Evolutionary conservation across 2,113 vertebrate species (phyloP), one percentile per base, ranked within the genome.

Genomic region (Leucopsar rothschildi): DNA sequence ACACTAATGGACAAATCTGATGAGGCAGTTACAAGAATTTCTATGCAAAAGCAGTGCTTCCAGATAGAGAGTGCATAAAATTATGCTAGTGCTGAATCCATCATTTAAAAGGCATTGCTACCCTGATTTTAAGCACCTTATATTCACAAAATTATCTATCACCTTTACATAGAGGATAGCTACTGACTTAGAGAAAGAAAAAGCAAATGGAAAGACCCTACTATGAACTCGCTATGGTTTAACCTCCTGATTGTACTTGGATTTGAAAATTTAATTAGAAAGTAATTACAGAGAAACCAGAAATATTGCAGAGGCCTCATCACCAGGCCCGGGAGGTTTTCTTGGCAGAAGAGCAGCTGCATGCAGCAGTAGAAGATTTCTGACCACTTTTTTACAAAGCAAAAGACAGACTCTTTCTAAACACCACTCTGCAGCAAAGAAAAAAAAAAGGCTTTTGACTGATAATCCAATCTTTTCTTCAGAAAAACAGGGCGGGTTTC

Each of bases 181-280:
- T 65, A 53, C 53, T 33, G 52, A 52, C 59, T 47, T 83, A 83
- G 57, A 50, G 52, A 92, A 52, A 64, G 23, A 6, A 66, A 56
- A 52, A 71, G 27, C 53, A 84, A 60, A 56, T 40, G 4, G 29
- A 73, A 76, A 86, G 84, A 29, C 55, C 60, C 21, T 56, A 2
- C 76, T 77, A 55, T 53, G 71, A 94, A 70, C 47, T 92, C 1
- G 0, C 37, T 64, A 31, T 15, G 33, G 33, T 50, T 63, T 69
- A 87, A 88, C 70, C 53, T 82, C 59, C 55, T 71, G 85, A 78
- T 81, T 64, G 49, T 47, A 71, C 64, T 81, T 61, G 82, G 68
- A 83, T 53, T 92, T 77, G 60, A 81, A 94, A 96, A 90, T 82
- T 85, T 83, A 56, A 78, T 96, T 86, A 94, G 84, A 86, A 89